Evolutionary conservation across 2,888 invertebrate genomes (phyloP).

Genomic region (Drosophila nr. perissopoda): DNA sequence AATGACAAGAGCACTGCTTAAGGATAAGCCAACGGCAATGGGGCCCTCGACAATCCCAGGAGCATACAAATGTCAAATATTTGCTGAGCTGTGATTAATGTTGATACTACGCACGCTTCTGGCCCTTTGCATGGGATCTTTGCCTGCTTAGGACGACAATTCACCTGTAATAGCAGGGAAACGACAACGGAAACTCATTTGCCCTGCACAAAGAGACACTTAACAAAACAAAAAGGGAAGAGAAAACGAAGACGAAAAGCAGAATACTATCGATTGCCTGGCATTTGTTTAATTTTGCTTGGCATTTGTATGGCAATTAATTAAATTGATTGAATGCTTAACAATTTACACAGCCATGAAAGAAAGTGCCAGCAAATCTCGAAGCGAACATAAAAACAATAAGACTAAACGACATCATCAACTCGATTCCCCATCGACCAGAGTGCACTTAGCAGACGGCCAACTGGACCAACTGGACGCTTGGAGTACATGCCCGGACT

Average conservation of each 20-base stretch:
- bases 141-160: constrained; percentile 48
- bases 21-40: constrained; percentile 28
- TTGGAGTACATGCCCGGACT: constrained; percentile 48
- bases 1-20: constrained; percentile 21
- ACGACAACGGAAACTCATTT: constrained; percentile 44
- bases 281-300: constrained; percentile 36
- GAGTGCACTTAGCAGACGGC: constrained; percentile 44
- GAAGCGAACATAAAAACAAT: constrained; percentile 15
- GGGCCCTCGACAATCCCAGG: constrained; percentile 18
- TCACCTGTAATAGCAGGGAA: constrained; percentile 61
- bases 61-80: constrained; percentile 78
- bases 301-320: constrained; percentile 56
- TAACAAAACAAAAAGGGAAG: constrained; percentile 3
- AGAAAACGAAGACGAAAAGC: background rate
- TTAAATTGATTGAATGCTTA: constrained; percentile 74
- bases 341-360: constrained; percentile 60
- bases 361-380: constrained; percentile 39
- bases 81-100: constrained; percentile 82
- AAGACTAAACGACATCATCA: constrained; percentile 22
- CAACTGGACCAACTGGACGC: constrained; percentile 18
- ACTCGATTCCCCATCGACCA: constrained; percentile 18
- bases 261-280: constrained; percentile 27
- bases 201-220: constrained; percentile 1
- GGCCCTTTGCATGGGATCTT: constrained; percentile 50
- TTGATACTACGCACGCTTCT: constrained; percentile 63